Evolutionary conservation across 2,888 invertebrate genomes (phyloP), one percentile per base, ranked within the genome.

Genomic region (Sinopyrophorus schimmeli): DNA sequence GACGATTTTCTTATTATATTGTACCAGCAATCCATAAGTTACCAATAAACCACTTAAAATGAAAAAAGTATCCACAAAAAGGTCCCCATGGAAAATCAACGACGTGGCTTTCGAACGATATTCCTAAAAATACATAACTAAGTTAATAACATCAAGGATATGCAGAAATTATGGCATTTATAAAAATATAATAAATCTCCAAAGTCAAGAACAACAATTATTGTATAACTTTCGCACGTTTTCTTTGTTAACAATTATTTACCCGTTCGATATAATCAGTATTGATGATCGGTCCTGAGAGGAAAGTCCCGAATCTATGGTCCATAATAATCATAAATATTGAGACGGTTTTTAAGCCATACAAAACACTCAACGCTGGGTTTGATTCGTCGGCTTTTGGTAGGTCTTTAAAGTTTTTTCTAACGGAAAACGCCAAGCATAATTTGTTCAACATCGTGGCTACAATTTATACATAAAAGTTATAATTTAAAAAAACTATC

Each of bases 11-110:
- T 74, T 76, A 14, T 77, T 72, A 34, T 71, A 70, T 37, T 73
- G 71, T 27, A 66, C 73, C 0, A 76, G 64, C 1, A 83, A 54
- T 9, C 71, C 71, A 11, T 76, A 76, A 0, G 77, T 73, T 0
- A 79, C 77, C 3, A 84, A 69, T 39, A 84, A 74, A 1, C 83
- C 84, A 31, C 83, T 81, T 2, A 84, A 59, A 5, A 81, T 62
- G 62, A 84, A 83, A 67, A 83, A 84, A 1, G 81, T 77, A 59
- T 84, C 84, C 18, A 84, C 84, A 27, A 83, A 77, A 1, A 84
- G 67, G 58, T 83, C 83, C 16, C 80, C 77, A 60, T 84, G 83
- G 7, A 83, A 74, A 0, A 81, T 62, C 7, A 82, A 68, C 48
- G 74, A 68, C 2, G 72, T 69, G n/a, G 64, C 61, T 9, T 67